Evolutionary conservation across 2,113 vertebrate genomes (phyloP), one percentile per base, ranked within the genome.

Genomic region (Pristiophorus japonicus): DNA sequence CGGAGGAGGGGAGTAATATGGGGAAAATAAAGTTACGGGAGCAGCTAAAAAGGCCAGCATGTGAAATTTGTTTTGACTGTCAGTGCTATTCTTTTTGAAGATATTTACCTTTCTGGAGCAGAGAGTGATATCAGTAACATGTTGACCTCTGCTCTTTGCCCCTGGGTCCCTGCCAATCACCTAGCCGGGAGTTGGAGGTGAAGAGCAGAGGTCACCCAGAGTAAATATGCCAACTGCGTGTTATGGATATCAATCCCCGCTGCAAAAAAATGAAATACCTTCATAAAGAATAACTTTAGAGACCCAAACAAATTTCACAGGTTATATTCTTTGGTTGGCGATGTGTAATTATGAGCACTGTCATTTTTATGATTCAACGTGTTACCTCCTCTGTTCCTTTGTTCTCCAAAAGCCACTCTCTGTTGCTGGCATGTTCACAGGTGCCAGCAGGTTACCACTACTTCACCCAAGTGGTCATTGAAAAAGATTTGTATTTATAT

Each of bases 161-260:
- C 81, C 30, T 30, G 30, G 87, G 87, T 90, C 62, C 87, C 51
- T 90, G 87, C 87, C 87, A 90, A 90, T 90, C 87, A 90, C 87
- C 55, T 62, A 59, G 55, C 47, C 30, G 14, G 47, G 51, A 90
- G 87, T 34, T 18, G 27, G 87, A 90, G 87, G 55, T 59, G 87
- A 90, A 90, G 51, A 90, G 51, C 51, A 90, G 87, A 90, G 51
- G 87, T 90, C 51, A 34, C 11, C 47, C 47, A 59, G 87, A 90
- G 51, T 59, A 90, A 59, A 90, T 90, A 90, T 11, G 24, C 87
- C 59, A 90, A 59, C 87, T 90, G 87, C 30, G 7, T 85, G 81
- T 47, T 85, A 85, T 90, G 87, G 30, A 59, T 55, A 59, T 90
- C 51, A 90, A 90, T 59, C 51, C 30, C 51, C 4, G 11, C 47